Percentiles rank a stretch among this genome's conserved stretches.
phyloP scores from a whole-genome alignment of 2,888 invertebrate genomes.

The Zeuzera pyrina region DNA sequence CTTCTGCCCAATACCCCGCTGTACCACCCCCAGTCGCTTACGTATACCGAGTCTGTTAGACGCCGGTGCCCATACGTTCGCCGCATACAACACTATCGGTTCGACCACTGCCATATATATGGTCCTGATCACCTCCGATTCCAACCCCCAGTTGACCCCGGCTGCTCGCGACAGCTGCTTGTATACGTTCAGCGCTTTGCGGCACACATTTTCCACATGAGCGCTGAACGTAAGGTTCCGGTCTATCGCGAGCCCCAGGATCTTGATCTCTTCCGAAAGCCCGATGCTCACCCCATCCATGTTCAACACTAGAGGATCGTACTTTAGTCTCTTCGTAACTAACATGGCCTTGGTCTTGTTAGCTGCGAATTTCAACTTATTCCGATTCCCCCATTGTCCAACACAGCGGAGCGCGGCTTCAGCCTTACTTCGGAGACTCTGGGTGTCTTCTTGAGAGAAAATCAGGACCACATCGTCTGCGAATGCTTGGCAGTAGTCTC shows the following conservation, averaged over 20 bases:
- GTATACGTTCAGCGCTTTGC: slow-evolving; percentile 4
- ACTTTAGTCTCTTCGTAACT: slow-evolving; percentile 10
- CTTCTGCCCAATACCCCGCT: background rate
- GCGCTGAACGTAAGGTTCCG: slow-evolving; percentile 3
- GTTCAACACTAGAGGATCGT: slow-evolving; percentile 3
- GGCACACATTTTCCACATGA: slow-evolving; percentile 1
- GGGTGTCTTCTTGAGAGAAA: background rate
- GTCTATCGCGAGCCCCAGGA: slow-evolving; percentile 8
- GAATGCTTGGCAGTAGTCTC: slow-evolving; percentile 13
- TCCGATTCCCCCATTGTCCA: slow-evolving; percentile 8
- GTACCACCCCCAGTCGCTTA: no score
- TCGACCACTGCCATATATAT: slow-evolving; percentile 4
- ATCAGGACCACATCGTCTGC: no score
- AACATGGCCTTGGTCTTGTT: slow-evolving; percentile 12
- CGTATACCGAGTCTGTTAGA: no score
- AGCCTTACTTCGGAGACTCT: background rate
- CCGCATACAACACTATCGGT: slow-evolving; percentile 1
- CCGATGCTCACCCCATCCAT: slow-evolving; percentile 3
- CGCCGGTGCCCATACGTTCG: no score
- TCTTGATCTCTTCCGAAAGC: no score
- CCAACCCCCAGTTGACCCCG: slow-evolving; percentile 5
- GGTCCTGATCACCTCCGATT: slow-evolving; percentile 2
- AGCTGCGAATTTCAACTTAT: slow-evolving; percentile 12
- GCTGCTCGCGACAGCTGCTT: slow-evolving; percentile 4
- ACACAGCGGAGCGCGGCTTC: slow-evolving; percentile 3